These are phyloP conservation scores for Colletes collaris DNA, from an alignment of 2,888 invertebrate genomes.

Conservation along the genomic window DNA sequence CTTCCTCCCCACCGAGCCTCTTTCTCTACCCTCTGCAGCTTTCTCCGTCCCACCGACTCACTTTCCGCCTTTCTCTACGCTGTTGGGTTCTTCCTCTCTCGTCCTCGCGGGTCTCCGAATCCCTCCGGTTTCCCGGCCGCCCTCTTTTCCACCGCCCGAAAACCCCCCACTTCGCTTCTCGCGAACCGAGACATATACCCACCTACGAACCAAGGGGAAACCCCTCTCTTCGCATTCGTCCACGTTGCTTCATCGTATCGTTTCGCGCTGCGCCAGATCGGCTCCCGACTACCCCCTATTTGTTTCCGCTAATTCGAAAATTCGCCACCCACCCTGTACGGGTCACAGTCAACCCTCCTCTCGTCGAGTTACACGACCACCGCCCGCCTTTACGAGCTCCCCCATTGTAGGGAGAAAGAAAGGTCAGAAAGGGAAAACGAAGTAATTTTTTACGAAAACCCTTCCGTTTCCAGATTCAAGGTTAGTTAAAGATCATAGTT, in stretches of 20 bases:
- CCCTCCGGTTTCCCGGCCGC: conserved; percentile 41
- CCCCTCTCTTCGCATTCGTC: conserved; percentile 23
- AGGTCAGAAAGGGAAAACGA: too few relatives aligned
- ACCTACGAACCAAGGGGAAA: conserved; percentile 47
- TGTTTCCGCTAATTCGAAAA: conserved; percentile 75
- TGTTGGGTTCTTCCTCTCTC: conserved; percentile 15
- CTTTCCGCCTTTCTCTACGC: conserved; percentile 24
- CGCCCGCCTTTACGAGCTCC: conserved; percentile 39
- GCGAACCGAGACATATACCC: conserved; percentile 60
- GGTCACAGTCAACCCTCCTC: conserved; percentile 26
- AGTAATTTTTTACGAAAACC: too few relatives aligned
- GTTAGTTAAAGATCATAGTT: too few relatives aligned
- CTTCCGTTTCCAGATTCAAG: too few relatives aligned
- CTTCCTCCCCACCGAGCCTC: conserved; percentile 33
- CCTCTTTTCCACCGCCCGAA: conserved; percentile 40
- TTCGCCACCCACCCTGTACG: conserved; percentile 50
- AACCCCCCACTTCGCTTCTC: conserved; percentile 35
- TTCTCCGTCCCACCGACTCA: background rate
- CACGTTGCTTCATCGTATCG: conserved; percentile 26
- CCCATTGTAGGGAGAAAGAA: background rate
- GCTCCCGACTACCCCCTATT: conserved; percentile 59
- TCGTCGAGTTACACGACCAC: conserved; percentile 21
- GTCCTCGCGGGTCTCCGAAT: conserved; percentile 8
- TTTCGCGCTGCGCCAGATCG: conserved; percentile 27
- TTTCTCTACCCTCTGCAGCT: background rate